Evolutionary conservation across 2,888 invertebrate genomes (phyloP), one percentile per base, ranked within the genome.

Genomic region (Alcis repandata): DNA sequence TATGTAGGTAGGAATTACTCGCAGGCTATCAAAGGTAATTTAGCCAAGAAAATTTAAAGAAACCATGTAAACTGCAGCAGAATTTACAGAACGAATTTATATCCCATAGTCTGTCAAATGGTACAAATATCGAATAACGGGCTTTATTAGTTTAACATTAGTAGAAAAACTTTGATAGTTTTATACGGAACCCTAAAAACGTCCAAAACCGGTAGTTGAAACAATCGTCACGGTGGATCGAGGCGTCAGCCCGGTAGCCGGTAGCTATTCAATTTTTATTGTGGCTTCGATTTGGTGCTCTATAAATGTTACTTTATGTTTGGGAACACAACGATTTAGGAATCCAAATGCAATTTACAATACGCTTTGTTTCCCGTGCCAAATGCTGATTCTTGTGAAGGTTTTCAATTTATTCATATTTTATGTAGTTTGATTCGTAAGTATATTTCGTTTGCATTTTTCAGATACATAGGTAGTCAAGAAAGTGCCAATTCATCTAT

Each of bases 181-280:
- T 49, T 57, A 56, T 60, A 78, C 71, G 79, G 83, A 84, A 78
- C 85, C 82, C 85, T 75, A 82, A 82, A 86, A 85, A 84, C 81
- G 81, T 83, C 83, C 80, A 87, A 88, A 87, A 88, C 87, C 87
- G 88, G 88, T 86, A 87, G 88, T 88, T 83, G 86, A 85, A 88
- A 86, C 88, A 88, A 89, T 85, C 87, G 87, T 86, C 86, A 88
- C 84, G 86, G 83, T 77, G 64, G 38, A 60, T 65, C 59, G 56
- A 80, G 82, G 84, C 86, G 71, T 67, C 65, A 69, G 76, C 75
- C 73, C 78, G 79, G 80, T 73, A 79, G 81, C 79, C 76, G 71
- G 78, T 20, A 51, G 41, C 54, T 79, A 81, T 82, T 80, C 75
- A 81, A 84, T 80, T 81, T 77, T 80, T 82, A 84, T 84, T 80